Evolutionary conservation across 1,140 invertebrate genomes (phyloP).

Genomic region (Ceratina japonica): DNA sequence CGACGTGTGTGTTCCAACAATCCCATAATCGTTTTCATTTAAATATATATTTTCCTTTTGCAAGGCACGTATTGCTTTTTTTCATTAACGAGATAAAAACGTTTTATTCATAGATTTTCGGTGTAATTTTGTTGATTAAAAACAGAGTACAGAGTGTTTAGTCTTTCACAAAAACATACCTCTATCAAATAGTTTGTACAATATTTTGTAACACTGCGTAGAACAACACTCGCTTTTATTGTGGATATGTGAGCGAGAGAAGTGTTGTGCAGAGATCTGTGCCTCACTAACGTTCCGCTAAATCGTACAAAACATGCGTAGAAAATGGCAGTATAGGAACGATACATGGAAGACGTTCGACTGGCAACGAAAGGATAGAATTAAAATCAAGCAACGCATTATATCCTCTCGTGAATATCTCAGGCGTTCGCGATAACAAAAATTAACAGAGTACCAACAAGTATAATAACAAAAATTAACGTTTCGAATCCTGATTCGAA

Average conservation of each 20-base stretch:
- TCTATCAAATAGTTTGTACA: slow-evolving; percentile 3
- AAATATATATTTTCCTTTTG: no score
- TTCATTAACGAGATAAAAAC: neutral
- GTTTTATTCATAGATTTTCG: no score
- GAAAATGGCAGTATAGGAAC: slow-evolving; percentile 16
- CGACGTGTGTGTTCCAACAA: no score
- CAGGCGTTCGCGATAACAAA: neutral
- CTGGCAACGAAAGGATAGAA: neutral
- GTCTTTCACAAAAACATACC: neutral
- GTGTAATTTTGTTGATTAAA: no score
- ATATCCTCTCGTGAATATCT: neutral
- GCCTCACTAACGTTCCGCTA: neutral
- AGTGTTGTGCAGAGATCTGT: no score
- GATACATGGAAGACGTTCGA: slow-evolving; percentile 29
- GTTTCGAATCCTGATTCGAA: no score
- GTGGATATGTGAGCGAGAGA: neutral
- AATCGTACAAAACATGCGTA: slow-evolving; percentile 1
- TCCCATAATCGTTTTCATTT: no score
- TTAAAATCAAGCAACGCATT: neutral
- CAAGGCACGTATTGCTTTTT: neutral
- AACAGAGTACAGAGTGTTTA: no score
- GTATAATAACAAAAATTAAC: neutral
- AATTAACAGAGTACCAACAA: neutral
- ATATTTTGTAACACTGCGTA: neutral
- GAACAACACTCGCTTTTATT: neutral